Evolutionary conservation across 2,888 invertebrate genomes (phyloP).

Genomic region (Apantesis nais): DNA sequence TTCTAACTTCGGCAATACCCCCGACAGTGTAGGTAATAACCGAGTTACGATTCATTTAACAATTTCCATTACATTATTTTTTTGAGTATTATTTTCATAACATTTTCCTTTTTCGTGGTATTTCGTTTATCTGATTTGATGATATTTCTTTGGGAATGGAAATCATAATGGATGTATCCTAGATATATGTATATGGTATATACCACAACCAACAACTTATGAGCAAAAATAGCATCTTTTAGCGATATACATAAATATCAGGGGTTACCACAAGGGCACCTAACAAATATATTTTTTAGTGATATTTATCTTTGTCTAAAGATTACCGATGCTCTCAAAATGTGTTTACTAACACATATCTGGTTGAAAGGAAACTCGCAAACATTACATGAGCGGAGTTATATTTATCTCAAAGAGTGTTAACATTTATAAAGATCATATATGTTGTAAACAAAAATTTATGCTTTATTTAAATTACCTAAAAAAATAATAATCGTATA

Average conservation of each 20-base stretch:
- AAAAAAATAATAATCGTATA: too few relatives aligned
- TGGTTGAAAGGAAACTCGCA: too few relatives aligned
- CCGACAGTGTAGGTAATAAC: slow-evolving; percentile 64
- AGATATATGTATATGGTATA: neutral
- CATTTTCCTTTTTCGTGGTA: slow-evolving; percentile 21
- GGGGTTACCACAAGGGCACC: neutral
- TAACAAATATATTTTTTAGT: neutral
- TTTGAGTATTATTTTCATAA: slow-evolving; percentile 23
- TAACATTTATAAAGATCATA: too few relatives aligned
- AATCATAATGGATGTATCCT: neutral
- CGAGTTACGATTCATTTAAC: slow-evolving; percentile 63
- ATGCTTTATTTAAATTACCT: neutral
- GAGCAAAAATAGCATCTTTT: neutral
- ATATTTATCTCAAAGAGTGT: neutral
- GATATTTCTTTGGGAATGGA: neutral
- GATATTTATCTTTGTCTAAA: neutral
- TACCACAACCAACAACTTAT: neutral
- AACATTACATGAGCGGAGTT: neutral
- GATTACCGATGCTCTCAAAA: neutral
- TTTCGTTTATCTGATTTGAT: neutral
- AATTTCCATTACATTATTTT: slow-evolving; percentile 44
- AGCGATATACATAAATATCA: neutral
- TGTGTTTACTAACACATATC: neutral
- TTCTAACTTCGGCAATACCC: slow-evolving; percentile 42
- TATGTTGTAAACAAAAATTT: neutral